Evolutionary conservation across 64 coral and sea anemone genomes (phyloP).

Genomic region (Pocillopora verrucosa): DNA sequence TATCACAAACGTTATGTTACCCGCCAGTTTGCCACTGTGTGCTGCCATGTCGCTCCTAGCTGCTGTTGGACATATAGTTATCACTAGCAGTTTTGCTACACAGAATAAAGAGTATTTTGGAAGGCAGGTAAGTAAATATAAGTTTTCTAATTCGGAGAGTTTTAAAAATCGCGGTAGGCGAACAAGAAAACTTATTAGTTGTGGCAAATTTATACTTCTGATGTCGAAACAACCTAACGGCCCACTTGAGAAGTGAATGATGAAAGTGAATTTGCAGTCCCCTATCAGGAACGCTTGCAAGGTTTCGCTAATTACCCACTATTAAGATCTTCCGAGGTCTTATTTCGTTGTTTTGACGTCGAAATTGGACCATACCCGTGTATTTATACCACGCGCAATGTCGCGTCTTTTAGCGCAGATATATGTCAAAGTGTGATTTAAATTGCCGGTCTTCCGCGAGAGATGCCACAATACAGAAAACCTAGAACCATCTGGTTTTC

Average conservation of each 20-base stretch:
- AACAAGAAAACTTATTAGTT: not conserved
- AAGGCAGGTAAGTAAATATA: conserved; percentile 66
- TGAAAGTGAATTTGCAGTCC: too few relatives aligned
- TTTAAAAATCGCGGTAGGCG: not conserved
- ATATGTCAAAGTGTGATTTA: too few relatives aligned
- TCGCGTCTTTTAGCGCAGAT: not conserved
- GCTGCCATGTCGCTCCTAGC: conserved; percentile 26
- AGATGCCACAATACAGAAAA: too few relatives aligned
- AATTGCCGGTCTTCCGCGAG: too few relatives aligned
- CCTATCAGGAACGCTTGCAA: not conserved
- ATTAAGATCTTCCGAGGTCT: not conserved
- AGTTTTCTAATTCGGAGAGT: not conserved
- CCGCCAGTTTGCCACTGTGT: conserved; percentile 76
- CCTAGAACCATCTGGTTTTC: too few relatives aligned
- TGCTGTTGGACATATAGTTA: conserved; percentile 46
- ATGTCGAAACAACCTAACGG: too few relatives aligned
- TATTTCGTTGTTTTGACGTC: not conserved
- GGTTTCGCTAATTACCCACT: not conserved
- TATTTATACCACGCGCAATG: not conserved
- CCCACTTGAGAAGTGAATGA: too few relatives aligned
- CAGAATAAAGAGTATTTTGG: conserved; percentile 55
- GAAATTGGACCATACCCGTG: not conserved
- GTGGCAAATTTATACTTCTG: not conserved
- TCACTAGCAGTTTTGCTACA: conserved; percentile 55
- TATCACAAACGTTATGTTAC: conserved; percentile 84